Percentiles rank a stretch among this genome's conserved stretches.
Evolutionary conservation across 2,888 invertebrate species (phyloP).

Genomic region (Anaspis maculata): DNA sequence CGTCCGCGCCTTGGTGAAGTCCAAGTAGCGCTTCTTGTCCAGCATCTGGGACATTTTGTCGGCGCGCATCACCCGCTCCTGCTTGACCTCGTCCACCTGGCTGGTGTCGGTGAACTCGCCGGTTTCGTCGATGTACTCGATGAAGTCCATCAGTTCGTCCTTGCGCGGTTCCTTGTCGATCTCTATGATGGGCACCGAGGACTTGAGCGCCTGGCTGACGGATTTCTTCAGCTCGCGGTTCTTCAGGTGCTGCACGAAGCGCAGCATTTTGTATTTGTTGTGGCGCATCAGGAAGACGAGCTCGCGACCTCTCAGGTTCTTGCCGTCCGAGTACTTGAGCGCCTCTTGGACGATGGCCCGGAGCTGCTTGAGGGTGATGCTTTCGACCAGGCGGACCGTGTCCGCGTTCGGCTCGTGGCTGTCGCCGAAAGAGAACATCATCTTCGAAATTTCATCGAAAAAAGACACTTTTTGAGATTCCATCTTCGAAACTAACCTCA

Average conservation of each 20-base stretch:
- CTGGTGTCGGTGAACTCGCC: conserved; percentile 48
- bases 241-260: conserved; percentile 65
- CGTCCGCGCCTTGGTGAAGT: conserved; percentile 71
- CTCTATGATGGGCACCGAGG: conserved; percentile 32
- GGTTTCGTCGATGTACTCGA: conserved; percentile 49
- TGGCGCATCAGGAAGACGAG: conserved; percentile 77
- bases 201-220: conserved; percentile 34
- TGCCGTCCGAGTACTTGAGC: conserved; percentile 54
- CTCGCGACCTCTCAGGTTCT: conserved; percentile 47
- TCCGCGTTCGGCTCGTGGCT: conserved; percentile 72
- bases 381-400: conserved; percentile 77
- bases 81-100: conserved; percentile 49
- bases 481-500: conserved; percentile 18
- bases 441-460: conserved; percentile 67
- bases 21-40: conserved; percentile 58
- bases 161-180: conserved; percentile 42
- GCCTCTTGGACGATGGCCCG: conserved; percentile 70
- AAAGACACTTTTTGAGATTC: conserved; percentile 39
- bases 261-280: conserved; percentile 66
- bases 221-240: conserved; percentile 45
- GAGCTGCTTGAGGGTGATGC: conserved; percentile 74
- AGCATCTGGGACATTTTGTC: conserved; percentile 52
- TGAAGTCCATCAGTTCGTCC: conserved; percentile 43
- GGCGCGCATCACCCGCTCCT: conserved; percentile 53
- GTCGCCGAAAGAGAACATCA: conserved; percentile 94